Evolutionary conservation across 2,113 vertebrate species (phyloP).

Genomic region (Dasyurus viverrinus): DNA sequence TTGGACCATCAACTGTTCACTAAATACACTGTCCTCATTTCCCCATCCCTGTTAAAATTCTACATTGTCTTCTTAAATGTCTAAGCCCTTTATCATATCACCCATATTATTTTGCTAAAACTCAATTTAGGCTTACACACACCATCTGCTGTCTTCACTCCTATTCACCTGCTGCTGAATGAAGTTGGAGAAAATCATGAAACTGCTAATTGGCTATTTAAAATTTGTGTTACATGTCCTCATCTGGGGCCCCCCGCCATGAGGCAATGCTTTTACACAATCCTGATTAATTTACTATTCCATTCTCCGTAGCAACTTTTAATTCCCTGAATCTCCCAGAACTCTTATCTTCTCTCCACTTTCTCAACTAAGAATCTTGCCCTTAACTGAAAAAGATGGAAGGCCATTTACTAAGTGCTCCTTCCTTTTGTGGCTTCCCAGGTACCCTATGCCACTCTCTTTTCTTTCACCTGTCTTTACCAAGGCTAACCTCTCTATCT

Average conservation of each 20-base stretch:
- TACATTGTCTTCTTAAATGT: not conserved
- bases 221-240: not conserved
- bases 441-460: not conserved
- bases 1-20: not conserved
- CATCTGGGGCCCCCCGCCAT: not conserved
- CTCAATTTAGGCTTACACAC: not conserved
- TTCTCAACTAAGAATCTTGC: not conserved
- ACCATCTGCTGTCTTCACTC: not conserved
- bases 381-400: not conserved
- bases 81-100: not conserved
- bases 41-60: not conserved
- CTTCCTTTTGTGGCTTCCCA: not conserved
- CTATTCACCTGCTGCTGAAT: not conserved
- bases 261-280: not conserved
- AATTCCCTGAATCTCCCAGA: not conserved
- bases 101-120: not conserved
- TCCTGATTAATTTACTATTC: not conserved
- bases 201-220: not conserved
- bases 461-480: not conserved
- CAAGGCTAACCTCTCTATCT: not conserved
- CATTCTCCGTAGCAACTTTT: not conserved
- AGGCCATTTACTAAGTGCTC: not conserved
- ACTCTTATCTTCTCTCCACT: not conserved
- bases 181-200: not conserved
- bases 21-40: not conserved